Percentiles rank a stretch among this genome's conserved stretches.
Evolutionary conservation across 2,797 vertebrate species (phyloP).

Genomic region (Crax fasciolata): DNA sequence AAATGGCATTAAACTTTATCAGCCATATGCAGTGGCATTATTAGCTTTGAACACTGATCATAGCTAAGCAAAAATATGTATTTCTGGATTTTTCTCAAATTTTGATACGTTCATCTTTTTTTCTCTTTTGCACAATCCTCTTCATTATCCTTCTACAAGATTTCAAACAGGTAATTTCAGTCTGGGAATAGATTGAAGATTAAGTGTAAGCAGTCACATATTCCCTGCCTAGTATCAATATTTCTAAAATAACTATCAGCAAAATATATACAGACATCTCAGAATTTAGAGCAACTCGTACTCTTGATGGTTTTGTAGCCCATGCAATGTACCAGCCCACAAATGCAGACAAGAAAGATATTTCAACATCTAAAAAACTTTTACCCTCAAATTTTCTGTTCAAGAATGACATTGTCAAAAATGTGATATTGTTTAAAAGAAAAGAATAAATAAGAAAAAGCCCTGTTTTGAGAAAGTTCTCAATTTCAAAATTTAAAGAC

Average conservation of each 20-base stretch:
- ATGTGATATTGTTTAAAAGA: not conserved
- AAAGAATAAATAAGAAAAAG: not conserved
- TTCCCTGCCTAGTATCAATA: not conserved
- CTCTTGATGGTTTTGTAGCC: not conserved
- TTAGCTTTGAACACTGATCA: not conserved
- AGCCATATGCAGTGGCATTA: not conserved
- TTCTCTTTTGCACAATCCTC: not conserved
- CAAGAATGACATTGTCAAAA: not conserved
- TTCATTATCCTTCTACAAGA: not conserved
- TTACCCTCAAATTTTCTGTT: accelerated
- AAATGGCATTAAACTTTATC: constrained; percentile 43
- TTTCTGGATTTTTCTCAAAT: not conserved
- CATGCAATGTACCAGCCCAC: not conserved
- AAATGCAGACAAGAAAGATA: not conserved
- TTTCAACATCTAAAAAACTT: not conserved
- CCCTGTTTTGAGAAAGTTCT: not conserved
- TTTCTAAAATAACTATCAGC: not conserved
- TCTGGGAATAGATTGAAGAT: not conserved
- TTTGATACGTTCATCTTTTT: not conserved
- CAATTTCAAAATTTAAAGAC: not conserved
- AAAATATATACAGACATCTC: not conserved
- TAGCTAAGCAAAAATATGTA: not conserved
- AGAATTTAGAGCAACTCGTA: not conserved
- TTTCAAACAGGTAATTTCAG: not conserved
- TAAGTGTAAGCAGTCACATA: not conserved